phyloP scores from a whole-genome alignment of 2,888 invertebrate species.

The Agapetus fuscipes region DNA sequence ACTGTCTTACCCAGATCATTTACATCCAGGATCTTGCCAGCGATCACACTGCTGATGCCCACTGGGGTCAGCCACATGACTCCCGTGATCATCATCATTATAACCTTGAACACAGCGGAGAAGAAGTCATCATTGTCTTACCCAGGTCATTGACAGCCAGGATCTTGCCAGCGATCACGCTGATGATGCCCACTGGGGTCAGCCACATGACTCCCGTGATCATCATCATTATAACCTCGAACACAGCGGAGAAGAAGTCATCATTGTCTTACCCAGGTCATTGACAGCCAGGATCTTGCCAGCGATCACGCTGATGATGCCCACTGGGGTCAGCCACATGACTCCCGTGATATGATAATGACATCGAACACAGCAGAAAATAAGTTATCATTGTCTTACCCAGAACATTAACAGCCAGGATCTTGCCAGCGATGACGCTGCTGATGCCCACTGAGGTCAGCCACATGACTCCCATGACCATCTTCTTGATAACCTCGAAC shows the following conservation, averaged over 20 bases:
- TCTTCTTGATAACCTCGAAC: constrained; percentile 85
- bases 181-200: constrained; percentile 75
- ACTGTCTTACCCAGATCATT: constrained; percentile 52
- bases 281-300: constrained; percentile 66
- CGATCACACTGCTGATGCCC: constrained; percentile 77
- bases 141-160: constrained; percentile 59
- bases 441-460: constrained; percentile 76
- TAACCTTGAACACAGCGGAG: constrained; percentile 77
- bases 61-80: constrained; percentile 87
- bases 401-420: constrained; percentile 60
- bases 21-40: constrained; percentile 68
- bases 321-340: constrained; percentile 84
- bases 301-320: constrained; percentile 76
- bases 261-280: constrained; percentile 52
- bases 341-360: constrained; percentile 83
- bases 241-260: constrained; percentile 82
- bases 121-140: constrained; percentile 62
- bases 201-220: constrained; percentile 87
- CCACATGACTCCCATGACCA: constrained; percentile 89
- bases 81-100: constrained; percentile 84
- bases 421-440: constrained; percentile 76
- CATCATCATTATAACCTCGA: constrained; percentile 87
- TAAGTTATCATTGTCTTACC: constrained; percentile 64
- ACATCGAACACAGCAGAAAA: constrained; percentile 83
- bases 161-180: constrained; percentile 76